A percentile compares a stretch with the other conserved stretches of the same genome.
Conservation (phyloP, 2,113 vertebrate genomes). For the Himantopus leucocephalus region DNA sequence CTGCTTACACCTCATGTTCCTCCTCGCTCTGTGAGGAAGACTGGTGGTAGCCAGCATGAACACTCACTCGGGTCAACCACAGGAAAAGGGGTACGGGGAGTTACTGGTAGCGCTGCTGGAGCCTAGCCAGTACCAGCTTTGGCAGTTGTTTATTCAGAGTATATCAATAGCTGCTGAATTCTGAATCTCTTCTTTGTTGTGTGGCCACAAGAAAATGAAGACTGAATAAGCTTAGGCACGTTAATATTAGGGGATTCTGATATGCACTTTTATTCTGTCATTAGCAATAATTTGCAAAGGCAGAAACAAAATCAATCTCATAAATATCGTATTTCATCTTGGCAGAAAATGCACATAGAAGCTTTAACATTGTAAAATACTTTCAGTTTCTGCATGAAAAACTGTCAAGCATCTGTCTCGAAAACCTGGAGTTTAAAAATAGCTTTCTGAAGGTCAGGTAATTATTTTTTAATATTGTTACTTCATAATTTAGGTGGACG, state of each 20-base stretch:
- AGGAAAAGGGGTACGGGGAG: not conserved
- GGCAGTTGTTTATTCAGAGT: not conserved
- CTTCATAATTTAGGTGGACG: not conserved
- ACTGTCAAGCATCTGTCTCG: not conserved
- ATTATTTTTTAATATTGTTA: not conserved
- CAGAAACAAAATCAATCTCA: not conserved
- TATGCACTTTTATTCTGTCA: not conserved
- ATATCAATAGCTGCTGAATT: not conserved
- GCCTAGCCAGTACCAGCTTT: not conserved
- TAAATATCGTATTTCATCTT: not conserved
- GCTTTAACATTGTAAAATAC: not conserved
- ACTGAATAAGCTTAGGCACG: not conserved
- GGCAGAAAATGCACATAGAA: not conserved
- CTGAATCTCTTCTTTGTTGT: not conserved
- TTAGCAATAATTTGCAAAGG: not conserved
- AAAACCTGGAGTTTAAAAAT: accelerated
- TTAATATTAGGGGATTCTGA: not conserved
- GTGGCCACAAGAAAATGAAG: not conserved
- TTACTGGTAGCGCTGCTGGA: not conserved
- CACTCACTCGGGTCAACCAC: not conserved
- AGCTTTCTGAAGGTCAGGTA: not conserved
- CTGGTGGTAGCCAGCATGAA: not conserved
- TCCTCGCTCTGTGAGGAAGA: not conserved
- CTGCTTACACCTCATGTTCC: not conserved
- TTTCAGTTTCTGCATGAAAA: not conserved